These are phyloP conservation scores for Psilopogon haemacephalus DNA, from an alignment of 2,113 vertebrate species.

Conservation along the genomic window DNA sequence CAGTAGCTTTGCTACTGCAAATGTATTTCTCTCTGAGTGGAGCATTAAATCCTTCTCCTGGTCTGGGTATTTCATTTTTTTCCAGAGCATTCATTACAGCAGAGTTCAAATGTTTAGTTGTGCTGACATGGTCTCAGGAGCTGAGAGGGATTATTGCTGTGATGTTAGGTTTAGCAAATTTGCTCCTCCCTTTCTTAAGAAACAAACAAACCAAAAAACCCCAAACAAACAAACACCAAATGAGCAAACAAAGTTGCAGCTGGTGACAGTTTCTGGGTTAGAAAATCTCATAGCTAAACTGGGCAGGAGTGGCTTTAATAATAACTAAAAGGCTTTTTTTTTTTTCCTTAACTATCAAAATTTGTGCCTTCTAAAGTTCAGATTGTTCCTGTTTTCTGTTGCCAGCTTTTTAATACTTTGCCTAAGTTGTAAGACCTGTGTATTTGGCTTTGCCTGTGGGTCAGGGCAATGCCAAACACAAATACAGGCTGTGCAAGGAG, in stretches of 20 bases:
- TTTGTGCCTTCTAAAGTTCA: not conserved
- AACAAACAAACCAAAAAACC: not conserved
- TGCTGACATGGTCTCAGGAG: not conserved
- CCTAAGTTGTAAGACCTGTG: not conserved
- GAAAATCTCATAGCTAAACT: not conserved
- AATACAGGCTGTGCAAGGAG: too few relatives aligned
- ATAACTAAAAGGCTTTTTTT: not conserved
- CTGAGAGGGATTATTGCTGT: not conserved
- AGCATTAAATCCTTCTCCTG: not conserved
- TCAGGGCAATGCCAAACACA: too few relatives aligned
- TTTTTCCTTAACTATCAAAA: not conserved
- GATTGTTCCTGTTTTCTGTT: not conserved
- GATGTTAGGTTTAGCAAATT: not conserved
- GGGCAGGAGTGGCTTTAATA: not conserved
- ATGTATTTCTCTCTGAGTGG: not conserved
- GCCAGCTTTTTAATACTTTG: not conserved
- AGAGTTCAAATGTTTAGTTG: not conserved
- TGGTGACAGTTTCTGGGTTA: not conserved
- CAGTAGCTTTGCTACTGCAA: not conserved
- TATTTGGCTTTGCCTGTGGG: not conserved
- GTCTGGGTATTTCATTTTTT: not conserved
- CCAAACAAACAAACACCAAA: not conserved
- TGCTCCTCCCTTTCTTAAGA: not conserved
- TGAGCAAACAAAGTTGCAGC: not conserved
- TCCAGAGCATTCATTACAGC: not conserved